Evolutionary conservation across 2,888 invertebrate species (phyloP), one percentile per base, ranked within the genome.

Genomic region (Steinernema carpocapsae): DNA sequence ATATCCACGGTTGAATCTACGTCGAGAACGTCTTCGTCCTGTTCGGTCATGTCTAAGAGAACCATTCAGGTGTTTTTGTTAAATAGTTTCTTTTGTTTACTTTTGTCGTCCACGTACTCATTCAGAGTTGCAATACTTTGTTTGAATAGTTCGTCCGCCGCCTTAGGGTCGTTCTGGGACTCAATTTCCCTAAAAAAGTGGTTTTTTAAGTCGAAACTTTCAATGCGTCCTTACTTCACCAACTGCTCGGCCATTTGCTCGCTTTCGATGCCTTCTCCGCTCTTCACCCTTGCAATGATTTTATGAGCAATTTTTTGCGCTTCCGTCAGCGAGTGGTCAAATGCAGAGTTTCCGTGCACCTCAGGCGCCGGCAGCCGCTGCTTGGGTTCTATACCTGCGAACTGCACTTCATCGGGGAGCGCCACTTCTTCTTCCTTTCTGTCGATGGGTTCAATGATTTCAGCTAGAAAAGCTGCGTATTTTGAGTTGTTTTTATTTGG

Each of bases 121-220:
- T 64, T 64, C 64, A 73, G 26, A 0, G 74, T 74, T 71, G 75
- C 76, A 45, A 76, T 76, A 46, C 76, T 76, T 75, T 81, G 80
- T 72, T 81, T 80, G 72, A 81, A 79, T 12, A 81, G 76, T 56
- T 79, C 79, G 19, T 79, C 81, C 17, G 81, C 81, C 22, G 76
- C 76, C 29, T 75, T 75, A 71, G 79, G 79, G n/a, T 78, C 77
- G 48, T 76, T 77, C 64, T 80, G 78, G n/a, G 74, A 75, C 48
- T 78, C 80, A 71, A 81, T 80, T 74, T 81, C 79, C 52, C 78
- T 78, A 42, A 77, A 75, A 56, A 79, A 12, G 29, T 14, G 10
- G n/a, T 17, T 14, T 17, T 26, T 52, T 46, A 29, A 6, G 24
- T n/a, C 12, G 1, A 6, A 32, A 6, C n/a, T 14, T 14, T 22